Base-by-base conservation (phyloP, 35 echinoderm and acorn worm species). In the Nesometra sesokonis region DNA sequence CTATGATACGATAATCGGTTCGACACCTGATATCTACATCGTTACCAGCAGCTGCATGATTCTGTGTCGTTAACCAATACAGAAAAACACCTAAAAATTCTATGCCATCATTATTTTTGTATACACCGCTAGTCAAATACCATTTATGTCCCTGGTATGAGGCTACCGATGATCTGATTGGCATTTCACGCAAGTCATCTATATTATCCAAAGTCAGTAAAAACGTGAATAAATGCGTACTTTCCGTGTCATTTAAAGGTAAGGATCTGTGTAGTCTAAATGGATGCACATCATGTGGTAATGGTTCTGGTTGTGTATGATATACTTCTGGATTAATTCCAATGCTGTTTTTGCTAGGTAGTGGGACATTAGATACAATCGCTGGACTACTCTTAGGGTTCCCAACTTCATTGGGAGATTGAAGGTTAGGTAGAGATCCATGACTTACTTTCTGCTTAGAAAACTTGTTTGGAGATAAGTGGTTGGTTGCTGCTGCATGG, bases 121-220 rank as follows among this genome's bases (percentile, higher is more conserved):
- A 30, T 19, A 86, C 86, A 21, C 89, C 87, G 35, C 91, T 93
- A 0, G 91, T 97, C 21, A 97, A 84, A 79, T 97, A 97, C 94
- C 94, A 97, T 39, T 97, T 91, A 43, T 97, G 94, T 31, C 94
- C 94, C 78, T 97, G 91, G 76, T 97, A 97, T 77, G 90, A 93
- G 21, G 93, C 86, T 15, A 88, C 79, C 0, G 94, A 91, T 27
- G 91, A 93, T 33, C 88, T 90, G 36, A 91, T 82, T 34, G 92
- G 92, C 35, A 82, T 84, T 35, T 84, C 35, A 47, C 82, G 83
- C 35, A 97, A 91, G 29, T 86, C 89, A 17, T 97, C 94, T 31
- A 97, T 32, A 82, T 93, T 91, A 35, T 87, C 37, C 35, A 97
- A 35, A 13, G 87, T 89, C 27, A 97, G 82, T 34, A 90, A 89